Conservation (phyloP, 1,140 invertebrate species). For the Bombus confusus region DNA sequence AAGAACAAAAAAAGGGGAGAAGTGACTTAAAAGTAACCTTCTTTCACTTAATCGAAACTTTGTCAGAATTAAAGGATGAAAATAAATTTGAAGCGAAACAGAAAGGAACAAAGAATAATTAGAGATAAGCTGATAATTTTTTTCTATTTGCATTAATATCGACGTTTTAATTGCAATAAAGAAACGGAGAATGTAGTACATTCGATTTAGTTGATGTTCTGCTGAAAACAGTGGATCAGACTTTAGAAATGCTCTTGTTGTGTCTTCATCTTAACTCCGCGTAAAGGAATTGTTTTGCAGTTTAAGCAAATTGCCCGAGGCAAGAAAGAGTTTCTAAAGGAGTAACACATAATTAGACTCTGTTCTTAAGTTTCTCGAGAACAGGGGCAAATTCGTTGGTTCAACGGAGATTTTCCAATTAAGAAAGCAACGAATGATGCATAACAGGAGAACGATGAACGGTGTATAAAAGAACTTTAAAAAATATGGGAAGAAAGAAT, state of each 20-base stretch:
- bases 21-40: too few species aligned
- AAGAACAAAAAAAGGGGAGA: background rate
- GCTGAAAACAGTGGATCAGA: background rate
- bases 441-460: background rate
- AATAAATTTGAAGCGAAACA: background rate
- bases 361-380: background rate
- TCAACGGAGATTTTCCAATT: background rate
- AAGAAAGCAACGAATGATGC: background rate
- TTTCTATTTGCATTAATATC: background rate
- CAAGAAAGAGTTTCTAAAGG: background rate
- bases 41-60: too few species aligned
- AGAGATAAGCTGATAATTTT: background rate
- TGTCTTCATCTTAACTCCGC: background rate
- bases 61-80: too few species aligned
- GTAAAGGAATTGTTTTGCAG: constrained; percentile 5
- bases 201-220: background rate
- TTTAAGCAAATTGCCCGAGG: background rate
- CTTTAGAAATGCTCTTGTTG: background rate
- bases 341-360: constrained; percentile 22
- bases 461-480: background rate
- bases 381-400: background rate
- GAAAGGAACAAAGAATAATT: background rate
- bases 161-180: background rate
- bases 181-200: background rate
- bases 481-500: background rate